Evolutionary conservation across 2,888 invertebrate species (phyloP).

Genomic region (Poecilus cupreus): DNA sequence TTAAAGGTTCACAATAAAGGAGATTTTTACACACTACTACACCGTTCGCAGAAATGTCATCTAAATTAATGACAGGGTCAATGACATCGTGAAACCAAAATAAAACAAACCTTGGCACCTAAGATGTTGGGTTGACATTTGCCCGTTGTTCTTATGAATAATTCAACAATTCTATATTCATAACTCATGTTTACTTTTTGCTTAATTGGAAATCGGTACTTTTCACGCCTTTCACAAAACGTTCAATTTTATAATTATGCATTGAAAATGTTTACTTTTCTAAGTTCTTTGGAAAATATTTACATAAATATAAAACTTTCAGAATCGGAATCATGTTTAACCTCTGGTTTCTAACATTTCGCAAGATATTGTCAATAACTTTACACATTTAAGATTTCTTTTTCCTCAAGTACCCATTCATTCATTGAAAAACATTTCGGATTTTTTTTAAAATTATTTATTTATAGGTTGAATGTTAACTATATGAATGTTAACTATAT

Average conservation of each 20-base stretch:
- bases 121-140: constrained; percentile 11
- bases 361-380: background rate
- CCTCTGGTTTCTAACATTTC: background rate
- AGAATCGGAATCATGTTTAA: background rate
- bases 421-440: no score
- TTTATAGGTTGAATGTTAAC: no score
- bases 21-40: constrained; percentile 5
- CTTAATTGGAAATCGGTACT: background rate
- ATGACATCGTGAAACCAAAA: constrained; percentile 7
- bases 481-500: no score
- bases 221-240: constrained; percentile 36
- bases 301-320: constrained; percentile 18
- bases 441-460: no score
- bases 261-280: background rate
- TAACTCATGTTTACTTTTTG: background rate
- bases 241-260: background rate
- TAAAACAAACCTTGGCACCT: constrained; percentile 21
- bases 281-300: background rate
- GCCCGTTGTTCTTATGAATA: constrained; percentile 30
- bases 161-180: background rate
- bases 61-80: constrained; percentile 25
- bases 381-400: background rate
- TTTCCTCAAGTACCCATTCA: no score
- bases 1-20: background rate
- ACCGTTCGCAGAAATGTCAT: background rate